Evolutionary conservation across 2,113 vertebrate genomes (phyloP), one percentile per base, ranked within the genome.

Genomic region (Alethe diademata): DNA sequence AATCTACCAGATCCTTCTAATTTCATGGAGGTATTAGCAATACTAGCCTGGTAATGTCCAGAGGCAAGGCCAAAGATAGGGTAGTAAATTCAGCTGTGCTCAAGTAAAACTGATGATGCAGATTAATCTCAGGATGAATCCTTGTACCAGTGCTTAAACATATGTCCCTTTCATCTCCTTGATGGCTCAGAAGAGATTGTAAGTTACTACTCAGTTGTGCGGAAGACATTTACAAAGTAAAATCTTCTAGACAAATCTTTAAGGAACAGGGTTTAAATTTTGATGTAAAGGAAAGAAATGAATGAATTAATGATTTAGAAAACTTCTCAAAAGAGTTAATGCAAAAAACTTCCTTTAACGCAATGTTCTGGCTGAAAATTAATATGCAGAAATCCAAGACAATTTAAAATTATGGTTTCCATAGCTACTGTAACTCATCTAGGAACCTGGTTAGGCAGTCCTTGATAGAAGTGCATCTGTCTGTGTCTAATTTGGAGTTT

Each of bases 181-280:
- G 83, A 75, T 56, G 72, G 23, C 11, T 80, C 31, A 73, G 35
- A 84, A 86, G 53, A 89, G 65, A 78, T 60, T 76, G 14, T 35
- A 82, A 87, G 18, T 74, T 73, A 74, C 69, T 54, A 75, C 61
- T 73, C 64, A 47, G 71, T 61, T 95, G 43, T 82, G 61, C 76
- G 87, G 36, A 45, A 92, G 75, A 88, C 65, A 90, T 92, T 88
- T 80, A 84, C 57, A 90, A 93, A 91, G 92, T 62, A 86, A 95
- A 65, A 18, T 40, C 65, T 78, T 92, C 47, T 58, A 84, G 73
- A 91, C 36, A 82, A 72, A 71, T 86, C 43, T 85, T 75, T 6
- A 57, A 71, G 36, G 23, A 62, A 83, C 83, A 81, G 15, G n/a
- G 56, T 90, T 89, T 96, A 72, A 58, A 80, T 78, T 62, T 82